Percentiles rank a stretch among this genome's conserved stretches.
phyloP scores from a whole-genome alignment of 1,140 invertebrate species.

The Condylostylus longicornis region DNA sequence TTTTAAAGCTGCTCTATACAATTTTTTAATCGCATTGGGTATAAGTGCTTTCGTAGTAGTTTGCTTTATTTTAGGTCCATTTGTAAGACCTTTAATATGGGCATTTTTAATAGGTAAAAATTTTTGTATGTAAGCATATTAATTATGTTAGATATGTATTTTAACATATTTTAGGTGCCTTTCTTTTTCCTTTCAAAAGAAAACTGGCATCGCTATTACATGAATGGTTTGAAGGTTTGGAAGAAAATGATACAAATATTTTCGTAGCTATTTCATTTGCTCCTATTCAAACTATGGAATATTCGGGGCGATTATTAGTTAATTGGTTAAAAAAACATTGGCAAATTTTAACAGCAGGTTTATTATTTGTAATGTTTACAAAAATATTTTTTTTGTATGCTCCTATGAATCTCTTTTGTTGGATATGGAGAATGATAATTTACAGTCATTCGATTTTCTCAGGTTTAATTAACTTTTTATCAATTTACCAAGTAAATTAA shows the following conservation, averaged over 20 bases:
- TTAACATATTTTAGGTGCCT: too few species aligned
- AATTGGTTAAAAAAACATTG: slow-evolving; percentile 37
- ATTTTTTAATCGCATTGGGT: slow-evolving; percentile 60
- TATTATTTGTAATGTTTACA: slow-evolving; percentile 18
- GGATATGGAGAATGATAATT: slow-evolving; percentile 33
- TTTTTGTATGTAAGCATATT: not conserved
- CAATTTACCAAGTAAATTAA: too few species aligned
- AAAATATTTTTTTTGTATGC: slow-evolving; percentile 36
- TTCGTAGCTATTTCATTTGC: slow-evolving; percentile 48
- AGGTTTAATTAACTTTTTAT: slow-evolving; percentile 34
- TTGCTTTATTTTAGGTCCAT: slow-evolving; percentile 57
- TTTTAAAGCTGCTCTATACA: slow-evolving; percentile 75
- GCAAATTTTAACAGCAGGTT: slow-evolving; percentile 34
- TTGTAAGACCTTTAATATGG: slow-evolving; percentile 85
- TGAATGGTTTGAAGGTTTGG: slow-evolving; percentile 47
- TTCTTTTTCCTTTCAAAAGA: slow-evolving; percentile 72
- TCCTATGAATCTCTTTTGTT: slow-evolving; percentile 36
- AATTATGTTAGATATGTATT: not conserved
- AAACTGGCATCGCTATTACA: slow-evolving; percentile 45
- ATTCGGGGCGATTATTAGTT: slow-evolving; percentile 50
- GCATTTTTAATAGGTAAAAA: slow-evolving; percentile 78
- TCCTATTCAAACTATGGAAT: slow-evolving; percentile 52
- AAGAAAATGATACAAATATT: slow-evolving; percentile 40
- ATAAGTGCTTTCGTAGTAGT: slow-evolving; percentile 69
- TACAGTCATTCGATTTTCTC: slow-evolving; percentile 29